These are phyloP conservation scores for Bombus turneri DNA, from an alignment of 1,140 invertebrate genomes.

Conservation along the genomic window DNA sequence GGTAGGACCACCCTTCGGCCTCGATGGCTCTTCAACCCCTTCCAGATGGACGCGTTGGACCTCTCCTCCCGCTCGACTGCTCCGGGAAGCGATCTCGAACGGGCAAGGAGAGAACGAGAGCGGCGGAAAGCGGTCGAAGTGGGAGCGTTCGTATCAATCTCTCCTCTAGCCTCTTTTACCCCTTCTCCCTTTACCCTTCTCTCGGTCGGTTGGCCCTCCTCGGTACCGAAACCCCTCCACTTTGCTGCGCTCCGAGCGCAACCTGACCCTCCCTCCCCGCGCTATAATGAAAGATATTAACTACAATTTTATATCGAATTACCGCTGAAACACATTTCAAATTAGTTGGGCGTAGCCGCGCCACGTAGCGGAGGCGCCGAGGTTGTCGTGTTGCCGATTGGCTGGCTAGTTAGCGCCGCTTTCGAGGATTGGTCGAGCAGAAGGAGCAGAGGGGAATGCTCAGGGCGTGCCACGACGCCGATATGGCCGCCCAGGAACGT, in stretches of 20 bases:
- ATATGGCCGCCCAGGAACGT: conserved; percentile 79
- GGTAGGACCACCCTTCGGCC: conserved; percentile 55
- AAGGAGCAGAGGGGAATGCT: conserved; percentile 45
- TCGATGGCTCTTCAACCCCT: conserved; percentile 67
- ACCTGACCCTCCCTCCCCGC: conserved; percentile 44
- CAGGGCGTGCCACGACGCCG: conserved; percentile 71
- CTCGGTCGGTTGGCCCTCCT: not conserved
- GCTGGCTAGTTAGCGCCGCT: conserved; percentile 43
- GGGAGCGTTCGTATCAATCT: conserved; percentile 53
- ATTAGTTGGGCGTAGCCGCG: conserved; percentile 80
- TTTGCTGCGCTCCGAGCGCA: not conserved
- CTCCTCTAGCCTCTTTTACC: conserved; percentile 10
- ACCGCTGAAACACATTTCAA: conserved; percentile 82
- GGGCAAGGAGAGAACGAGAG: conserved; percentile 37
- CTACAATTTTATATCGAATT: conserved; percentile 84
- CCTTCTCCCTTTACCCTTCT: not conserved
- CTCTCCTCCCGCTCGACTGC: conserved; percentile 51
- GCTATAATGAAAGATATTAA: conserved; percentile 83
- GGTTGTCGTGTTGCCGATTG: conserved; percentile 65
- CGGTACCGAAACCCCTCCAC: not conserved
- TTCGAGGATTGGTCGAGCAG: not conserved
- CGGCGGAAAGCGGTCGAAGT: conserved; percentile 28
- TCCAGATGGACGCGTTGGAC: conserved; percentile 57
- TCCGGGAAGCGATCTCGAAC: conserved; percentile 61
- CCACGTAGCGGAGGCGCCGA: conserved; percentile 57